Conservation (phyloP, 2,888 invertebrate genomes). For the Erebia aethiops region DNA sequence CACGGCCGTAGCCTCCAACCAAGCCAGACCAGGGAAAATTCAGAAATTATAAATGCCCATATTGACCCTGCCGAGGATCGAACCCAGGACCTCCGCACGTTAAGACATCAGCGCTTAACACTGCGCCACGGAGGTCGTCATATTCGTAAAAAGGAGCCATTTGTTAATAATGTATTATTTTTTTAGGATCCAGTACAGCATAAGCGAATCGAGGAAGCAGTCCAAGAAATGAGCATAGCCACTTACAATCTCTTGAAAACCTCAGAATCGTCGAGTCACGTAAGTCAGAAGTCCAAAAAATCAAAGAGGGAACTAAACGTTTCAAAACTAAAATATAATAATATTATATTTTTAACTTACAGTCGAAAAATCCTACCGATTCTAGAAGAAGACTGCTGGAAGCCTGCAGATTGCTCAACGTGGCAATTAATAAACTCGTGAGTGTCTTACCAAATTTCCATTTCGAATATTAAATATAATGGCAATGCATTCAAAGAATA, state of each 20-base stretch:
- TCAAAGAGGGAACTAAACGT: background rate
- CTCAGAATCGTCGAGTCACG: conserved; percentile 55
- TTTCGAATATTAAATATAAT: no score
- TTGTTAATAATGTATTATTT: background rate
- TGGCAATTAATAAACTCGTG: conserved; percentile 63
- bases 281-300: conserved; percentile 41
- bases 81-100: no score
- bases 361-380: conserved; percentile 52
- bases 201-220: conserved; percentile 58
- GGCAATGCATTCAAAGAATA: no score
- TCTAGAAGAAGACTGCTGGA: conserved; percentile 53
- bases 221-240: conserved; percentile 57
- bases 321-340: background rate
- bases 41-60: no score
- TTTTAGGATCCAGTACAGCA: conserved; percentile 54
- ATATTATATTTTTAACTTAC: conserved; percentile 19
- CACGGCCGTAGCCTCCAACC: no score
- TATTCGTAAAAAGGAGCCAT: background rate
- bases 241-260: conserved; percentile 60
- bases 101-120: no score
- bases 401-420: conserved; percentile 57
- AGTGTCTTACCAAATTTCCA: conserved; percentile 35
- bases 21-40: no score
- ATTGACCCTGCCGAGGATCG: no score
- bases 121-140: background rate